Base-by-base conservation (phyloP, 2,888 invertebrate species). In the Globia sparganii region DNA sequence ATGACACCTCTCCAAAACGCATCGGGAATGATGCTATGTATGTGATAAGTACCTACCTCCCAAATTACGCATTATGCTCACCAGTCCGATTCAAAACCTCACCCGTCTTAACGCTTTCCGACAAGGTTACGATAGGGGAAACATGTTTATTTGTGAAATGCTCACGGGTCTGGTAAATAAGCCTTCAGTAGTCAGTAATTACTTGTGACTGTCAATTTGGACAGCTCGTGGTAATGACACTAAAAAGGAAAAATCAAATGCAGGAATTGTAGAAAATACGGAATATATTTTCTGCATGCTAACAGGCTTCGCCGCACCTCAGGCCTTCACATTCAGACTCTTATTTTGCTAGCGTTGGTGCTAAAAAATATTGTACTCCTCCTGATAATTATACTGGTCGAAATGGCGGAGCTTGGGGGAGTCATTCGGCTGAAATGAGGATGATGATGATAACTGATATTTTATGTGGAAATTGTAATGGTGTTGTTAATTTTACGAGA, bases 121-220 rank as follows among this genome's bases (percentile, higher is more conserved):
- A 3, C 34, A 79, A 53, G 58, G 18, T 37, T 11, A 53, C 5
- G 11, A 25, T 58, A 62, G 21, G 61, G 21, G 4, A 81, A 66
- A 53, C 49, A 18, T 46, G 31, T 71, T 82, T 69, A 66, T 65
- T 56, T 82, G 43, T 72, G 61, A 71, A 80, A 80, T 70, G 11
- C 37, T 58, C 8, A 46, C 15, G 31, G 34, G 53, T 2, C 31
- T 71, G 34, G 31, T 43, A 65, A 83, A 83, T 84, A 68, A 77
- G 70, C 64, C 53, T 58, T 67, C 70, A 73, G 66, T 81, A 68
- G 62, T 64, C 59, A 13, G 59, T 84, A 71, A 77, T 81, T n/a
- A n/a, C n/a, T 81, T 74, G 40, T 58, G 46, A 70, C 71, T 66
- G 81, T 69, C 85, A 80, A 84, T 70, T 78, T 68, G 21, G 59